A percentile compares a stretch with the other conserved stretches of the same genome.
phyloP scores from a whole-genome alignment of 2,797 vertebrate species.

The Ateles fusciceps region DNA sequence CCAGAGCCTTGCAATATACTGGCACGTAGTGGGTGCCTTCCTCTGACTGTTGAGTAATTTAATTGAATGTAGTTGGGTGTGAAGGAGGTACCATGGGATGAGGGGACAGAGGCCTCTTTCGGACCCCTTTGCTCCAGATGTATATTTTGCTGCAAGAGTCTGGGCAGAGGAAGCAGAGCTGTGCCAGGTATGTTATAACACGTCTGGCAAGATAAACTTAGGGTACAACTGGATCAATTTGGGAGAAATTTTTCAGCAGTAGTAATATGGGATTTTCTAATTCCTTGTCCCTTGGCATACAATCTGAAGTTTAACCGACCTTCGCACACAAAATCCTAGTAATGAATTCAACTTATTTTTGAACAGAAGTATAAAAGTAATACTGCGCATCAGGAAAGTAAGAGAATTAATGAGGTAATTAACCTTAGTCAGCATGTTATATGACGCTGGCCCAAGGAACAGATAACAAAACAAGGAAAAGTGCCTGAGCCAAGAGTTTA shows the following conservation, averaged over 20 bases:
- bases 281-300: background rate
- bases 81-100: background rate
- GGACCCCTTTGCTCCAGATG: background rate
- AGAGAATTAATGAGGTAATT: slow-evolving; percentile 51
- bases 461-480: slow-evolving; percentile 42
- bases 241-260: background rate
- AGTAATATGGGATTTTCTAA: background rate
- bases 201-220: background rate
- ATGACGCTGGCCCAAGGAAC: slow-evolving; percentile 18
- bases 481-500: background rate
- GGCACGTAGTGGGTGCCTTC: background rate
- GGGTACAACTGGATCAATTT: background rate
- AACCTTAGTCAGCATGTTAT: slow-evolving; percentile 43
- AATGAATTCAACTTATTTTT: slow-evolving; percentile 60
- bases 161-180: background rate
- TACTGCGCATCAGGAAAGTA: background rate
- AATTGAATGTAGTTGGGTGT: background rate
- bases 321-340: slow-evolving; percentile 31
- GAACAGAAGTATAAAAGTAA: slow-evolving; percentile 58
- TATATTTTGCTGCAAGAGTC: background rate
- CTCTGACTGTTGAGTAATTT: background rate
- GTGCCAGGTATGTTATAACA: background rate
- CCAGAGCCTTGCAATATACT: background rate
- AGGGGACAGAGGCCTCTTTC: background rate
- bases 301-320: slow-evolving; percentile 45